phyloP scores from a whole-genome alignment of 2,113 vertebrate species.

The Pavo muticus region DNA sequence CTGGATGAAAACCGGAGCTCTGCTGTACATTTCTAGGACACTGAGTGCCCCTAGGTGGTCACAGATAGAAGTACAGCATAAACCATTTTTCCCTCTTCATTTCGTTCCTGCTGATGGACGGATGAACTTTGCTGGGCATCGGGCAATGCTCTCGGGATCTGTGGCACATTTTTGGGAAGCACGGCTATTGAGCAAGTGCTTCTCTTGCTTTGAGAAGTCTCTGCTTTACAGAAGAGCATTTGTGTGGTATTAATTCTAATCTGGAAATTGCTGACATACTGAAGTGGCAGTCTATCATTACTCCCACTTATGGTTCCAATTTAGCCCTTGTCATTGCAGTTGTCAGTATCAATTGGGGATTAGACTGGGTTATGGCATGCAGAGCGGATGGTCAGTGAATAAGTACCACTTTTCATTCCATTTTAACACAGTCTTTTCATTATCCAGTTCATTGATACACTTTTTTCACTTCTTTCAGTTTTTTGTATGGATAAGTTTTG shows the following conservation, averaged over 20 bases:
- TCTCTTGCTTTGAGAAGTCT: background rate
- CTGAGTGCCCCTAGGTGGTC: constrained; percentile 83
- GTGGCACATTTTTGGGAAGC: background rate
- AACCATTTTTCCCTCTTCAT: background rate
- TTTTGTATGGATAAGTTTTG: background rate
- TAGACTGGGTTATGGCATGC: background rate
- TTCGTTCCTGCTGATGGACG: background rate
- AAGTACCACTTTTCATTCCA: background rate
- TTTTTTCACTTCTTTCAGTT: background rate
- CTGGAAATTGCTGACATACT: constrained; percentile 36
- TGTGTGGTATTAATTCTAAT: constrained; percentile 46
- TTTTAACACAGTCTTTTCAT: background rate
- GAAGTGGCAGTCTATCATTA: constrained; percentile 34
- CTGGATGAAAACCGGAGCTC: background rate
- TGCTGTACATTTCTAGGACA: constrained; percentile 59
- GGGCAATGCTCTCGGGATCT: rapidly evolving
- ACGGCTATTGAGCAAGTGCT: background rate
- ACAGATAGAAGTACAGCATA: constrained; percentile 66
- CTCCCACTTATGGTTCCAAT: constrained; percentile 16
- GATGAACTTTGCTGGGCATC: background rate
- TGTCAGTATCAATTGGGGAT: constrained; percentile 26
- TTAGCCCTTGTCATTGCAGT: constrained; percentile 28
- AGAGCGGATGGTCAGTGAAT: background rate
- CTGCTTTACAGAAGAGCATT: background rate
- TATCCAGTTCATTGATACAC: background rate